These are phyloP conservation scores for Palaemon carinicauda DNA, from an alignment of 1,140 invertebrate genomes.

Conservation along the genomic window DNA sequence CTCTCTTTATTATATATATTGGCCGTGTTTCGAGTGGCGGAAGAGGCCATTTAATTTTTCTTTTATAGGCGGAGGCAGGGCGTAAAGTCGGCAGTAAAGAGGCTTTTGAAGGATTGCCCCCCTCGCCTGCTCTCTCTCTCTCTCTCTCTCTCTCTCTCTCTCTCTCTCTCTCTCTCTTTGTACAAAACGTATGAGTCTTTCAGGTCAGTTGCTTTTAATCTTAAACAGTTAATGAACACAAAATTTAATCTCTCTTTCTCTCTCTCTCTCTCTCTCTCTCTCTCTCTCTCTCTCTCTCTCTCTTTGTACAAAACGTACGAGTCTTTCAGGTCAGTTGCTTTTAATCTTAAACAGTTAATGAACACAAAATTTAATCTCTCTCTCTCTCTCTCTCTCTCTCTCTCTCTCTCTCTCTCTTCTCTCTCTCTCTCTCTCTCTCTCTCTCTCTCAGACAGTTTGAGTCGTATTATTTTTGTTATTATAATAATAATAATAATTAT, in stretches of 20 bases:
- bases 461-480: too few species aligned
- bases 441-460: too few species aligned
- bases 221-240: too few species aligned
- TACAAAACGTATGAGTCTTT: too few species aligned
- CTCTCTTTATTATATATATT: slow-evolving; percentile 58
- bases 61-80: slow-evolving; percentile 53
- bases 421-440: slow-evolving; percentile 11
- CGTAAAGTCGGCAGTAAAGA: slow-evolving; percentile 55
- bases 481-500: too few species aligned
- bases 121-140: neutral
- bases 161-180: slow-evolving; percentile 10
- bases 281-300: slow-evolving; percentile 21
- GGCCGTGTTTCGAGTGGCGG: slow-evolving; percentile 55
- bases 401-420: slow-evolving; percentile 23
- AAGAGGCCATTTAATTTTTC: slow-evolving; percentile 58
- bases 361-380: neutral
- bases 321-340: neutral
- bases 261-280: neutral
- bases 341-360: neutral
- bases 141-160: slow-evolving; percentile 9
- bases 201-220: neutral
- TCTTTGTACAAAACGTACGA: neutral
- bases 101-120: slow-evolving; percentile 56
- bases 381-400: neutral
- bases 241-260: too few species aligned